Evolutionary conservation across 2,113 vertebrate species (phyloP), one percentile per base, ranked within the genome.

Genomic region (Albula glossodonta): DNA sequence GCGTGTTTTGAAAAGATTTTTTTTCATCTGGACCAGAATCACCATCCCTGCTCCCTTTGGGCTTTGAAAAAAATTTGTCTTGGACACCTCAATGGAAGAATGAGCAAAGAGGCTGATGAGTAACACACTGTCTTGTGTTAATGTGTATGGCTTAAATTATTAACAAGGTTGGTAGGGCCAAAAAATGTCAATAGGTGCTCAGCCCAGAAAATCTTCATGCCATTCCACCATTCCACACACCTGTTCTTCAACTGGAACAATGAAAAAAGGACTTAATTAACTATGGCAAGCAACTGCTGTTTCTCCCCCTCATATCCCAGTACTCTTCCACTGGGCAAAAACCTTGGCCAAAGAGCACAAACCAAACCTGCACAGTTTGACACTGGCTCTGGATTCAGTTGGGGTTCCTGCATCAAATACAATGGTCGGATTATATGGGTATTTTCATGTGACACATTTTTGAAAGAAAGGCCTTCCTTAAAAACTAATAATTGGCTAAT

Each of bases 11-110:
- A 84, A 89, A 89, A 83, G 82, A 84, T 88, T 90, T 93, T 80
- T 93, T 80, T 51, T 80, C 92, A 91, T 91, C 90, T 88, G 87
- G 87, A 22, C 84, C 83, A 83, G 57, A 91, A 90, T 91, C 88
- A 90, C 82, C 51, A 52, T 79, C 60, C 15, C 89, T 86, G 84
- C 51, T 83, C 81, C 83, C 87, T 84, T 82, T 81, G 10, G 70
- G n/a, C 70, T n/a, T 25, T 5, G 70, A 74, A 31, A n/a, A 63
- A 11, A 74, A 31, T 31, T 74, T 31, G n/a, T 31, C 70, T 70
- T 70, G 63, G n/a, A 17, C 63, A 70, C 0, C 19, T 22, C 19
- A 70, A 3, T 70, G 63, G 3, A n/a, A 1, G 63, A 22, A 17
- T 17, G 22, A 22, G 22, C 4, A 5, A 5, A n/a, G 63, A 22